Percentiles rank a stretch among this genome's conserved stretches.
These are phyloP conservation scores for Microcebus murinus DNA, from an alignment of 2,113 vertebrate species.

Conservation along the genomic window DNA sequence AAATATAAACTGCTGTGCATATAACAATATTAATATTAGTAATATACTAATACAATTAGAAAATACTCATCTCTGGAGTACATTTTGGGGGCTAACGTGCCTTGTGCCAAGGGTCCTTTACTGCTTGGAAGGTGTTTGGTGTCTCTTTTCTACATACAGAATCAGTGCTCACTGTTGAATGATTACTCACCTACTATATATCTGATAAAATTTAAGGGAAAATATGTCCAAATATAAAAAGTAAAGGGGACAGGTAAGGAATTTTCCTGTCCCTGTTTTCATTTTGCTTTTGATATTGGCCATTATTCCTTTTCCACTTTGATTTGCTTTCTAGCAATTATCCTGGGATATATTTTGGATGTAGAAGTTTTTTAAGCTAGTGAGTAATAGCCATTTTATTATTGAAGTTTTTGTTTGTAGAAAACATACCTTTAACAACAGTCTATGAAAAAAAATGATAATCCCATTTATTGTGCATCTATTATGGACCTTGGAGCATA, in stretches of 20 bases:
- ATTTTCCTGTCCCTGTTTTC: neutral
- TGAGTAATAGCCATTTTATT: neutral
- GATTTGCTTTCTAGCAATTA: neutral
- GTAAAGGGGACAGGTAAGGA: neutral
- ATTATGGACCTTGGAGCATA: neutral
- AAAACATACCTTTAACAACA: neutral
- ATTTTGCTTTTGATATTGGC: conserved; percentile 7
- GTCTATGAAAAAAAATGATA: neutral
- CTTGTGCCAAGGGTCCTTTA: neutral
- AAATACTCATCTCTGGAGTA: neutral
- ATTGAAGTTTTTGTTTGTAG: neutral
- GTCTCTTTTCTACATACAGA: neutral
- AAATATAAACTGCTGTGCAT: neutral
- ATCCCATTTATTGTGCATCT: neutral
- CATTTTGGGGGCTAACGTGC: neutral
- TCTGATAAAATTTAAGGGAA: neutral
- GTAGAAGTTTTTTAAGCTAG: neutral
- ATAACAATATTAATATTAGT: neutral
- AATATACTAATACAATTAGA: neutral
- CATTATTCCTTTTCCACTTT: neutral
- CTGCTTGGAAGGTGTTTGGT: neutral
- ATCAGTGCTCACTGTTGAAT: neutral
- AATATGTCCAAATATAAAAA: neutral
- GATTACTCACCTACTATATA: no score
- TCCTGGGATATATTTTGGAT: neutral